Base-by-base conservation (phyloP, 1,140 invertebrate species). In the Pomacea maculata region DNA sequence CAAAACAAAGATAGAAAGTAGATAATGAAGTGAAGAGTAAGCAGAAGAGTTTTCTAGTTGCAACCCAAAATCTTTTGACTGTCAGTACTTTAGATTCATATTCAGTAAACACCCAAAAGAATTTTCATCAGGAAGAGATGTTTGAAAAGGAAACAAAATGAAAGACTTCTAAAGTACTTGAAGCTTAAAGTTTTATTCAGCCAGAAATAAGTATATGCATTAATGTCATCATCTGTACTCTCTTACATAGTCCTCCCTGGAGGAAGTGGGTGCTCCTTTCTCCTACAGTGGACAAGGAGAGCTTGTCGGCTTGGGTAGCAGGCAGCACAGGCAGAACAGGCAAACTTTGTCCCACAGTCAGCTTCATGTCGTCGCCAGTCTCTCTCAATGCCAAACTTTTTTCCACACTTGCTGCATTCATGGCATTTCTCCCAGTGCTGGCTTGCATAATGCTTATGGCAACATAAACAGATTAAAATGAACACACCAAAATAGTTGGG, bases 371-470 rank as follows among this genome's bases (percentile, higher is more conserved):
- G 55, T 15, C 68, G 55, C 52, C 55, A 25, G 74, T 75, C 80
- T 34, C 75, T 65, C 11, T 77, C 61, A 65, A 75, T 70, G 21
- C 72, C 80, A 57, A 81, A 81, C 12, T n/a, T 54, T 70, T 81
- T 81, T 21, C 55, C 72, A 55, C 80, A 81, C 68, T 61, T 81
- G 64, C 63, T 61, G 65, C 80, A 81, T 11, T 54, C 25, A 52
- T 70, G 76, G 73, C 55, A 54, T 65, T 81, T 81, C 19, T 77
- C 73, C 14, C 74, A 73, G 57, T 81, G 80, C 34, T 68, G 65
- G 61, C 63, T 81, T 25, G 67, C 80, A 71, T 81, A 81, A 61
- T 81, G 80, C 80, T 81, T 72, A 5, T 21, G 55, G 21, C n/a
- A 19, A 29, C 17, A 45, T 2, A 29, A n/a, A 70, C 34, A 67